Conservation (phyloP, 2,797 vertebrate genomes). For the Protonibea diacanthus region DNA sequence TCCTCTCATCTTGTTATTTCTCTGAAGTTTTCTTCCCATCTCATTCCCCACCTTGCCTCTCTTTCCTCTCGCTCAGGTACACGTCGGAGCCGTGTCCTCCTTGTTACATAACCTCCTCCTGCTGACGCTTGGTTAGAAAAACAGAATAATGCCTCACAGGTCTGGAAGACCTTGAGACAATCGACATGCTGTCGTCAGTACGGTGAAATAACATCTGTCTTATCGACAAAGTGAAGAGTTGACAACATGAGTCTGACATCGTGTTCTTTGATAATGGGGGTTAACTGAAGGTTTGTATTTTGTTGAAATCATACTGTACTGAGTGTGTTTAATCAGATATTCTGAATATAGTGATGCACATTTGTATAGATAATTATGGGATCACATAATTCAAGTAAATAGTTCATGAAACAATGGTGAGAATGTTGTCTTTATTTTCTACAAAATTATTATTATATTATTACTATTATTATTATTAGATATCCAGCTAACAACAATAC, state of each 20-base stretch:
- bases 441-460: not conserved
- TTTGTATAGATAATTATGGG: not conserved
- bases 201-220: slow-evolving; percentile 22
- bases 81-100: not conserved
- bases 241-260: not conserved
- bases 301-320: not conserved
- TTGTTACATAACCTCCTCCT: slow-evolving; percentile 20
- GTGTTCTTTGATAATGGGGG: not conserved
- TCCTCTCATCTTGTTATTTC: not conserved
- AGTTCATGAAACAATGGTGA: not conserved
- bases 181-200: not conserved
- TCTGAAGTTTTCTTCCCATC: not conserved
- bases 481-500: not conserved
- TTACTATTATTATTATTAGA: not conserved
- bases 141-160: not conserved
- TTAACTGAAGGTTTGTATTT: not conserved
- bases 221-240: not conserved
- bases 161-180: not conserved
- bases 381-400: not conserved
- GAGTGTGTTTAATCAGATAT: not conserved
- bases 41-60: not conserved
- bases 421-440: not conserved
- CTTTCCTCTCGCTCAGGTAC: slow-evolving; percentile 4
- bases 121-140: slow-evolving; percentile 30
- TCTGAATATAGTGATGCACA: not conserved